Base-by-base conservation (phyloP, 2,888 invertebrate species). In the Drosophila mettleri region DNA sequence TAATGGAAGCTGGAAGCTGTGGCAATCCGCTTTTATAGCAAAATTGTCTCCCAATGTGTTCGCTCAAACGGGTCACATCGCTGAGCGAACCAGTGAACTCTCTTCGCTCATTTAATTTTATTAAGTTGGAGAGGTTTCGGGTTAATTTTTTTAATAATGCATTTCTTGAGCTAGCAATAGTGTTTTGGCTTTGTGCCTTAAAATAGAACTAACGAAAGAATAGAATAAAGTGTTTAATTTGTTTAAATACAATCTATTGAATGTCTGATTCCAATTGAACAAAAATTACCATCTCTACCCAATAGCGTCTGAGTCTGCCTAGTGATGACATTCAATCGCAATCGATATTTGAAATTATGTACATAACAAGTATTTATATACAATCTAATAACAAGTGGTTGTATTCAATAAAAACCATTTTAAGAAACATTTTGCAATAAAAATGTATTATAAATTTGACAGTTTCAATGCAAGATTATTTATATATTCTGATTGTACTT, bases 1-100 rank as follows among this genome's bases (percentile, higher is more conserved):
- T 43, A 66, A 66, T 66, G n/a, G n/a, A n/a, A n/a, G 66, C 41
- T 36, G n/a, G 53, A 41, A 52, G 54, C 41, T 53, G 63, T 66
- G 24, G 41, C 63, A 43, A 52, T 29, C 66, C 5, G 63, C 63
- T 63, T 63, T 52, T 63, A 63, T 63, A 63, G 34, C 9, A 9
- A 20, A 34, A 20, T 22, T 43, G 29, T 12, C 51, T 31, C 14
- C 18, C 24, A 48, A 20, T 39, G 14, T 10, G 65, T 49, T 63
- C 41, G 39, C 46, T 46, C 31, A 36, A 51, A 39, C 39, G 29
- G 38, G n/a, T 12, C 36, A 18, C n/a, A 29, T 7, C 20, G 16
- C 24, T 24, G 59, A 41, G 6, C 34, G n/a, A 52, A 43, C 53
- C 27, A 52, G 29, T 29, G 53, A 63, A 18, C 53, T 53, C 20